Conservation (phyloP, 2,797 vertebrate genomes). For the Pitangus sulphuratus region DNA sequence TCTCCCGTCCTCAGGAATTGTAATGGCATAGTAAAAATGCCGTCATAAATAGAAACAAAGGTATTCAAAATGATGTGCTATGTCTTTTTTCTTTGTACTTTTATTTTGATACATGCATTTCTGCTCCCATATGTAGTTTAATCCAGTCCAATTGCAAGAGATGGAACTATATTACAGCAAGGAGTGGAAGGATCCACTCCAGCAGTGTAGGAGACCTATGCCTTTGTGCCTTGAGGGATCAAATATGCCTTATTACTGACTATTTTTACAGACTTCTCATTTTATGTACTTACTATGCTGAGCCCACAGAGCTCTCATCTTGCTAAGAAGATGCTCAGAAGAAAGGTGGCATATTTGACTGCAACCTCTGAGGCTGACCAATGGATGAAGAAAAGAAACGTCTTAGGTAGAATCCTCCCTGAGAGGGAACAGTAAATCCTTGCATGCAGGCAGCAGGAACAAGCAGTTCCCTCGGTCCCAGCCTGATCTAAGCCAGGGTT, state of each 20-base stretch:
- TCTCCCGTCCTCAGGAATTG: not conserved
- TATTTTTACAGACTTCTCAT: conserved; percentile 30
- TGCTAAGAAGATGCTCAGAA: not conserved
- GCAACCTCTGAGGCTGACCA: not conserved
- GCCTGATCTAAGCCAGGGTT: not conserved
- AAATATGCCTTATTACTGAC: not conserved
- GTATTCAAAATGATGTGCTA: not conserved
- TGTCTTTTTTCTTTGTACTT: not conserved
- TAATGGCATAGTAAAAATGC: not conserved
- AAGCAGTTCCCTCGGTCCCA: not conserved
- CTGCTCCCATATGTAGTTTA: not conserved
- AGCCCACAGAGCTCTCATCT: not conserved
- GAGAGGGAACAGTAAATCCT: not conserved
- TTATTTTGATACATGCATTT: not conserved
- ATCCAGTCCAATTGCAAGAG: not conserved
- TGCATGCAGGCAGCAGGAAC: not conserved
- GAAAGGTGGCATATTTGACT: rapidly evolving
- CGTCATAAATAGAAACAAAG: not conserved
- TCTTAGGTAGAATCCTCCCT: not conserved
- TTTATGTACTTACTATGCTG: not conserved
- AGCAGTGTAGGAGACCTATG: not conserved
- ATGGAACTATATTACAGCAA: rapidly evolving
- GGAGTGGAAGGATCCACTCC: not conserved
- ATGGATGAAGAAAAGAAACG: rapidly evolving
- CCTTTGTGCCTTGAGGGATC: not conserved